Base-by-base conservation (phyloP, 2,797 vertebrate genomes). In the Phrynocephalus guinanensis region DNA sequence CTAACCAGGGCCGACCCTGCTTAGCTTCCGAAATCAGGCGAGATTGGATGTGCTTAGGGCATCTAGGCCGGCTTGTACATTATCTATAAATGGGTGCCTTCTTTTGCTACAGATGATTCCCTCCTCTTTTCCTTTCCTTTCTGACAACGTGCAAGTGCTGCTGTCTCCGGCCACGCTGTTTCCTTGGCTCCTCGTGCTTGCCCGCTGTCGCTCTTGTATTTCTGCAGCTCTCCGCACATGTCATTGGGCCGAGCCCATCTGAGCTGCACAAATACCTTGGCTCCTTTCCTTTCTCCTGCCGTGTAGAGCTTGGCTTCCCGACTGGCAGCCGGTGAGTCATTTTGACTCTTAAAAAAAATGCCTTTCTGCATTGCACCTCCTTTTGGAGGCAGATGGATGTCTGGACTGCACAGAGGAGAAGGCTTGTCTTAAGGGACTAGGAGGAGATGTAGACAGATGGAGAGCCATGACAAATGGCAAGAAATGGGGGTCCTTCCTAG, bases 351-450 rank as follows among this genome's bases (percentile, higher is more conserved):
- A 33, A 0, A 80, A 81, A 81, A n/a, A 1, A 50, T 44, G 38
- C 60, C 13, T 56, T 82, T n/a, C 38, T 67, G 72, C 60, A 66
- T 11, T 38, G 22, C 86, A 56, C 72, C 80, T 82, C 63, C 44
- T 70, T 75, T 85, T 28, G 15, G 26, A 66, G 83, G 83, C 83
- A 85, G 60, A 76, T 13, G 56, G 72, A 38, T 48, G 60, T 28
- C 60, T 85, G 33, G 73, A 66, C 56, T 28, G 71, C 50, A 52
- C 16, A 11, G 52, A 56, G 9, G 52, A 56, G 52, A 56, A 9
- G 52, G 50, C 71, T 73, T n/a, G 56, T 73, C 30, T 60, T 52
- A 28, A 24, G 15, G 76, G 26, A n/a, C 52, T 20, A 6, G 38
- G 33, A 26, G 73, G 38, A 26, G 22, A 18, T 5, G 33, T 6